Conservation (phyloP, 2,113 vertebrate genomes). For the Hippocampus zosterae region DNA sequence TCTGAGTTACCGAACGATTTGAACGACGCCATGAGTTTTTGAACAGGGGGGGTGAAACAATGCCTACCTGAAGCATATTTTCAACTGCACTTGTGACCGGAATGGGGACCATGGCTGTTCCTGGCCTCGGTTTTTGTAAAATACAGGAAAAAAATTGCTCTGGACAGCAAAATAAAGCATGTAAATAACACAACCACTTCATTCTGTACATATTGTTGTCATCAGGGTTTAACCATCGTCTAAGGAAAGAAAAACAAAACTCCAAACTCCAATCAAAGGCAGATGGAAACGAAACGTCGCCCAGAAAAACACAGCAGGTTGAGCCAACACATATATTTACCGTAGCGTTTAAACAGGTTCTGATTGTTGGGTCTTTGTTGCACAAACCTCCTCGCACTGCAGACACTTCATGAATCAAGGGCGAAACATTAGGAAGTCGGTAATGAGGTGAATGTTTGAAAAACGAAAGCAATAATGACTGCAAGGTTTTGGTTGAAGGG, state of each 20-base stretch:
- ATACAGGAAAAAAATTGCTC: too few relatives aligned
- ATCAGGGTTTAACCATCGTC: not conserved
- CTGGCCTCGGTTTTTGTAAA: too few relatives aligned
- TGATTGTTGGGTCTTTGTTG: conserved; percentile 41
- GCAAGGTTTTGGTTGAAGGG: conserved; percentile 48
- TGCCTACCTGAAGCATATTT: too few relatives aligned
- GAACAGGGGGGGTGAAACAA: too few relatives aligned
- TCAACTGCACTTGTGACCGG: too few relatives aligned
- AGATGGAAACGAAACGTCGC: conserved; percentile 37
- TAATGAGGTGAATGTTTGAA: conserved; percentile 67
- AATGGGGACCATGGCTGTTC: too few relatives aligned
- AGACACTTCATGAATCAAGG: conserved; percentile 49
- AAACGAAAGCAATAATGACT: conserved; percentile 46
- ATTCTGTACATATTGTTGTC: not conserved
- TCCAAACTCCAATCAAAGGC: conserved; percentile 24
- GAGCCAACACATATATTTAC: conserved; percentile 35
- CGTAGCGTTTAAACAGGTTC: conserved; percentile 40
- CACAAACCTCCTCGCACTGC: conserved; percentile 18
- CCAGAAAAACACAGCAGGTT: conserved; percentile 23
- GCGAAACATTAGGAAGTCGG: conserved; percentile 33
- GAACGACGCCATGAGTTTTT: too few relatives aligned
- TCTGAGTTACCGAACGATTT: too few relatives aligned
- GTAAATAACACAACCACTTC: not conserved
- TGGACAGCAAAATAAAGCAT: not conserved
- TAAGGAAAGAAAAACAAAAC: not conserved